phyloP scores from a whole-genome alignment of 2,113 vertebrate species.

The Cyanocitta stelleri region DNA sequence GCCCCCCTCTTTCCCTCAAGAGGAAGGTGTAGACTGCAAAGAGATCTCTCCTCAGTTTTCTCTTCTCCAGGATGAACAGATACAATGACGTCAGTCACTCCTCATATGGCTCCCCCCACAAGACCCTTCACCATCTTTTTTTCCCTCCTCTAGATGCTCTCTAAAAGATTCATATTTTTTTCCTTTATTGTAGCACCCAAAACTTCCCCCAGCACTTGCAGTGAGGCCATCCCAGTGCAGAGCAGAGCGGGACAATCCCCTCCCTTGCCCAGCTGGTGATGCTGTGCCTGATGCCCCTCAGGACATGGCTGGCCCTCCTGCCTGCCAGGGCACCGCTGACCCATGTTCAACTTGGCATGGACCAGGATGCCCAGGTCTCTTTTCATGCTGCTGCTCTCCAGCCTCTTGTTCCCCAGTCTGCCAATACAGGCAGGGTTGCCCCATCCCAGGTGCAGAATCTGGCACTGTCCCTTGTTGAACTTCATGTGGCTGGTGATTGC shows the following conservation, averaged over 20 bases:
- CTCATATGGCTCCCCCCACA: not conserved
- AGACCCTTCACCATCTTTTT: not conserved
- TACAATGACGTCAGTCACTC: not conserved
- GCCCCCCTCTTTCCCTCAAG: not conserved
- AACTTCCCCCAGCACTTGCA: accelerated
- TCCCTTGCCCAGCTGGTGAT: accelerated
- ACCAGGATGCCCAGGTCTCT: accelerated
- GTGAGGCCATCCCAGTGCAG: accelerated
- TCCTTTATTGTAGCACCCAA: not conserved
- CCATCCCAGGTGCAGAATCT: not conserved
- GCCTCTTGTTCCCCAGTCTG: not conserved
- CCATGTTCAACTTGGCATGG: accelerated
- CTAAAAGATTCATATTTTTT: not conserved
- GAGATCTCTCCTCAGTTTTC: not conserved
- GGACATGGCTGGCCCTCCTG: accelerated
- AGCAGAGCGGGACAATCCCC: not conserved
- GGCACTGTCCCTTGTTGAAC: not conserved
- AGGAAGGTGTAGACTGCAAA: not conserved
- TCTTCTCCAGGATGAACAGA: not conserved
- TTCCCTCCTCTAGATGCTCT: not conserved
- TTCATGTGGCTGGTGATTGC: too few relatives aligned
- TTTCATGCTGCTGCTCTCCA: accelerated
- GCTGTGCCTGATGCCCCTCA: accelerated
- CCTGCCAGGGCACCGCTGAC: not conserved
- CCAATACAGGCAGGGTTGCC: not conserved